These are phyloP conservation scores for Cyprinella venusta DNA, from an alignment of 2,797 vertebrate genomes.

Conservation along the genomic window DNA sequence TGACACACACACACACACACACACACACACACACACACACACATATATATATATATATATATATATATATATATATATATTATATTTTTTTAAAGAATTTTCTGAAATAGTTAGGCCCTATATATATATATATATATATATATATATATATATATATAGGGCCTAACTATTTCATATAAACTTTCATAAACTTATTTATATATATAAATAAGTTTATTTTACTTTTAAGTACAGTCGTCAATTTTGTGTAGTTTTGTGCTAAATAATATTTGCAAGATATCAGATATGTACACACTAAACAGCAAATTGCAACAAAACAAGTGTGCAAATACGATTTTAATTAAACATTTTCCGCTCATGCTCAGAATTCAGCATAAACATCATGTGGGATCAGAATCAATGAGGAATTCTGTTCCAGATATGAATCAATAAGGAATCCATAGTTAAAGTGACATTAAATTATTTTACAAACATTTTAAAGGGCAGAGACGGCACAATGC, in stretches of 20 bases:
- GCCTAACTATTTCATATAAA: too few species aligned
- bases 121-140: background rate
- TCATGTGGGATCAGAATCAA: constrained; percentile 1
- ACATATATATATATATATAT: too few species aligned
- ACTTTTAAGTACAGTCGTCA: too few species aligned
- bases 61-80: too few species aligned
- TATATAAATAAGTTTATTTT: too few species aligned
- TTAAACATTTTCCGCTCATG: background rate
- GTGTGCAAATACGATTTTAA: constrained; percentile 11
- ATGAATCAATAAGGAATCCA: constrained; percentile 6
- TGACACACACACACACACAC: too few species aligned
- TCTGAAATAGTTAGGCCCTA: background rate
- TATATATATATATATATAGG: background rate
- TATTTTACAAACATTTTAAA: background rate
- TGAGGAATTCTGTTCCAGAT: background rate
- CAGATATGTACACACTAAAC: background rate
- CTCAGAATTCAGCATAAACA: constrained; percentile 1
- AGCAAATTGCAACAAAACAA: background rate
- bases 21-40: too few species aligned
- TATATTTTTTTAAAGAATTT: too few species aligned
- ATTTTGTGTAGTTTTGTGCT: too few species aligned
- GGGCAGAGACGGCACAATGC: background rate
- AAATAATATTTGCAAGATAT: background rate
- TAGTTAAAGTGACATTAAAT: background rate
- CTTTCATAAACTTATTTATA: too few species aligned